phyloP scores from a whole-genome alignment of 2,888 invertebrate species.

The Mythimna impura region DNA sequence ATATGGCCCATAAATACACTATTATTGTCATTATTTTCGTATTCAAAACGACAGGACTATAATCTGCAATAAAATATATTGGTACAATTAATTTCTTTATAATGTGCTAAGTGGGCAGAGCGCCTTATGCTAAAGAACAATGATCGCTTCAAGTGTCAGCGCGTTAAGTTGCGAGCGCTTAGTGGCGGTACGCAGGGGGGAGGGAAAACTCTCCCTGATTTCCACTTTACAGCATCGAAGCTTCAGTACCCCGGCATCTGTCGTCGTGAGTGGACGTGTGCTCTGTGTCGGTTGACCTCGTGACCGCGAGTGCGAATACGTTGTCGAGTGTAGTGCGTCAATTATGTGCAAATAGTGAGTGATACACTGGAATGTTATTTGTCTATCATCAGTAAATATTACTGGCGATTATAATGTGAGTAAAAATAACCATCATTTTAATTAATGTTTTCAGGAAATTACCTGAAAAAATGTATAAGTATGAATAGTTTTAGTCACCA shows the following conservation, averaged over 20 bases:
- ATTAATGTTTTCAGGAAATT: background rate
- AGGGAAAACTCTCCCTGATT: conserved; percentile 70
- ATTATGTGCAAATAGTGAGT: conserved; percentile 77
- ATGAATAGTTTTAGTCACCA: background rate
- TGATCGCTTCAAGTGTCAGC: conserved; percentile 64
- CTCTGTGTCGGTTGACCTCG: conserved; percentile 65
- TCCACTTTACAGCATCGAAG: conserved; percentile 44
- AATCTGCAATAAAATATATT: too few relatives aligned
- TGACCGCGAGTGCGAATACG: conserved; percentile 80
- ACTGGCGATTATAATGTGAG: conserved; percentile 56
- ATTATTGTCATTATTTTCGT: too few relatives aligned
- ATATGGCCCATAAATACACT: too few relatives aligned
- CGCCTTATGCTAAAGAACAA: conserved; percentile 37
- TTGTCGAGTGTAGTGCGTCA: conserved; percentile 76
- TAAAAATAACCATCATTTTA: background rate
- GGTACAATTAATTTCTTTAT: too few relatives aligned
- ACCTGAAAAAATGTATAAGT: background rate
- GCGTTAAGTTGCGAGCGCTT: conserved; percentile 65
- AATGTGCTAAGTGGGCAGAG: background rate
- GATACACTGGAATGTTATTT: conserved; percentile 67
- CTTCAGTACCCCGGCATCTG: conserved; percentile 84
- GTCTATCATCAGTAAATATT: conserved; percentile 56
- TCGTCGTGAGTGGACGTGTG: conserved; percentile 76
- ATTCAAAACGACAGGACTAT: too few relatives aligned
- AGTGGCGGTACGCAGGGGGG: conserved; percentile 65